Percentiles rank a stretch among this genome's conserved stretches.
Conservation (phyloP, 2,888 invertebrate species). For the Tricholauxania praeusta region DNA sequence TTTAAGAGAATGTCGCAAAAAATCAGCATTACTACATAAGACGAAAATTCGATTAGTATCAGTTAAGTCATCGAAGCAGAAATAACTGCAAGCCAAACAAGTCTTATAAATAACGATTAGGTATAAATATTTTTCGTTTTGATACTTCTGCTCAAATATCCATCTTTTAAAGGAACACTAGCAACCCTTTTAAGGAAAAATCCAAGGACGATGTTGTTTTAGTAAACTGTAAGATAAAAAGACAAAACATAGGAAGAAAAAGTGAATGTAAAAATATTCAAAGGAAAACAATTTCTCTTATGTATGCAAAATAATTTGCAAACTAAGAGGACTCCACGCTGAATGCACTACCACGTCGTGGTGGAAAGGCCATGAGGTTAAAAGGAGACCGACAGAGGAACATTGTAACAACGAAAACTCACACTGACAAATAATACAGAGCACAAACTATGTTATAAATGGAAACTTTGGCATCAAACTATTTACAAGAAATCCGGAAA, state of each 20-base stretch:
- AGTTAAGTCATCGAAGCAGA: no score
- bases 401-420: background rate
- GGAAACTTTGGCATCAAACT: slow-evolving; percentile 24
- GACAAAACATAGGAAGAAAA: background rate
- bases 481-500: slow-evolving; percentile 12
- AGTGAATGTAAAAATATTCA: background rate
- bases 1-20: no score
- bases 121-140: no score
- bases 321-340: slow-evolving; percentile 13
- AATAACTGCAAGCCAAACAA: no score
- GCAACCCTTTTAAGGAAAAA: background rate
- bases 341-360: background rate
- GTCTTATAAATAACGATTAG: no score
- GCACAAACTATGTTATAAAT: slow-evolving; percentile 16
- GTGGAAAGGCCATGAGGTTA: background rate
- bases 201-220: background rate
- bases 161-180: no score
- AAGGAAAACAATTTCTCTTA: slow-evolving; percentile 25
- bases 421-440: slow-evolving; percentile 5
- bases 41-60: no score
- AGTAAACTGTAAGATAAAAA: no score
- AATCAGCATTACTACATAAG: no score
- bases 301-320: slow-evolving; percentile 34
- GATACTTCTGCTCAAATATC: no score
- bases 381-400: background rate